Conservation (phyloP, 2,888 invertebrate genomes). For the Schizaphis graminum region DNA sequence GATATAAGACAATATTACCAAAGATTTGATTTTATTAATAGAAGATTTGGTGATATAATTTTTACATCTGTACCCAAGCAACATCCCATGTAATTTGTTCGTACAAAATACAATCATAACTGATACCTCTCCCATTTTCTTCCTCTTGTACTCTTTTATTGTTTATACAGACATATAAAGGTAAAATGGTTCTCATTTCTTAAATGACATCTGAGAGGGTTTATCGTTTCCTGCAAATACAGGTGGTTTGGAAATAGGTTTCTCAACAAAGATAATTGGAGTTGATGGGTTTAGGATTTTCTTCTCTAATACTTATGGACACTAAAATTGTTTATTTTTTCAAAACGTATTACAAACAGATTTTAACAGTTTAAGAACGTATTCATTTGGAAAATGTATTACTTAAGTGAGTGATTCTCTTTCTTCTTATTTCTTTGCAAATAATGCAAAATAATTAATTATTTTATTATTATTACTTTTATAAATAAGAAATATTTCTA, state of each 20-base stretch:
- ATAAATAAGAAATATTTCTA: neutral
- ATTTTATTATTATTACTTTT: neutral
- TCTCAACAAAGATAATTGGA: slow-evolving; percentile 7
- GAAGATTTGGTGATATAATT: neutral
- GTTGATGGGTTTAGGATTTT: slow-evolving; percentile 36
- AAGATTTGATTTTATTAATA: neutral
- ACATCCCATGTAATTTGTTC: slow-evolving; percentile 10
- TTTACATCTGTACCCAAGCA: neutral
- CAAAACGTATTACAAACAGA: neutral
- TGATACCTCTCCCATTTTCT: slow-evolving; percentile 18
- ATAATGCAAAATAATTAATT: neutral
- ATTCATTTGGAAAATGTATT: neutral
- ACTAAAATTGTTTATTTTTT: slow-evolving; percentile 35
- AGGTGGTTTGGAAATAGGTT: slow-evolving; percentile 59
- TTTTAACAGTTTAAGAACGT: neutral
- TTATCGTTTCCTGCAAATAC: slow-evolving; percentile 23
- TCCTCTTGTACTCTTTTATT: slow-evolving; percentile 26
- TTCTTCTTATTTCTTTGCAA: neutral
- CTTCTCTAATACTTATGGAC: neutral
- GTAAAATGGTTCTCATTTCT: slow-evolving; percentile 52
- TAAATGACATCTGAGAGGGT: slow-evolving; percentile 51
- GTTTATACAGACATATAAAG: slow-evolving; percentile 12
- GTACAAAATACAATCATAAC: slow-evolving; percentile 26
- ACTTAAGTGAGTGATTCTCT: neutral
- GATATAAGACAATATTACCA: neutral